These are phyloP conservation scores for Parotocinclus haroldoi DNA, from an alignment of 2,797 vertebrate species.

Conservation along the genomic window DNA sequence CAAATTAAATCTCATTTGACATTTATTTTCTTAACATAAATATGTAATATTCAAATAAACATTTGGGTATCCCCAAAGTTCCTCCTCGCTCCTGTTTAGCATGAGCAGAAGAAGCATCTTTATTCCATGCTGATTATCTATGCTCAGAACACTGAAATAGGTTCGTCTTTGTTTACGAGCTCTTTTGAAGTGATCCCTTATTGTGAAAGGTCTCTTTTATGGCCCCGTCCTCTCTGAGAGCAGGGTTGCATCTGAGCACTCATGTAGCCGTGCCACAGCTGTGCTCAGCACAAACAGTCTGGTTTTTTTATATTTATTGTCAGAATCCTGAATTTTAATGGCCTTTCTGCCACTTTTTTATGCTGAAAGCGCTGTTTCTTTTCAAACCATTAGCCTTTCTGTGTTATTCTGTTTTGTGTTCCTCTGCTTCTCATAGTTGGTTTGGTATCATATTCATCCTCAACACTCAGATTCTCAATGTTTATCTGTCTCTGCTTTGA, in stretches of 20 bases:
- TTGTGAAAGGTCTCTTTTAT: slow-evolving; percentile 68
- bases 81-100: slow-evolving; percentile 46
- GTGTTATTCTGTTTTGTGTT: neutral
- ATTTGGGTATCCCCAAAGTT: slow-evolving; percentile 37
- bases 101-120: slow-evolving; percentile 39
- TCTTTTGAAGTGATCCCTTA: slow-evolving; percentile 78
- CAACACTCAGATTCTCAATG: neutral
- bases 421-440: neutral
- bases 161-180: slow-evolving; percentile 70
- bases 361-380: slow-evolving; percentile 46
- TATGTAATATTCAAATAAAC: slow-evolving; percentile 65
- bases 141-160: slow-evolving; percentile 64
- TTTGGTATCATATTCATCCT: slow-evolving; percentile 13
- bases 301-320: slow-evolving; percentile 45
- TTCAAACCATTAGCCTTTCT: slow-evolving; percentile 17
- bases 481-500: neutral
- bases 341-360: slow-evolving; percentile 44
- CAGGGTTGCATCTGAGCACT: slow-evolving; percentile 44
- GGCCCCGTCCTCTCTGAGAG: slow-evolving; percentile 57
- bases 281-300: slow-evolving; percentile 53
- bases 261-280: slow-evolving; percentile 61
- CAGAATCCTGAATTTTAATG: slow-evolving; percentile 59
- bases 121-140: slow-evolving; percentile 73
- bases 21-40: slow-evolving; percentile 68
- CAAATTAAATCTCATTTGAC: slow-evolving; percentile 70